Evolutionary conservation across 2,888 invertebrate species (phyloP).

Genomic region (Mellilla xanthometata): DNA sequence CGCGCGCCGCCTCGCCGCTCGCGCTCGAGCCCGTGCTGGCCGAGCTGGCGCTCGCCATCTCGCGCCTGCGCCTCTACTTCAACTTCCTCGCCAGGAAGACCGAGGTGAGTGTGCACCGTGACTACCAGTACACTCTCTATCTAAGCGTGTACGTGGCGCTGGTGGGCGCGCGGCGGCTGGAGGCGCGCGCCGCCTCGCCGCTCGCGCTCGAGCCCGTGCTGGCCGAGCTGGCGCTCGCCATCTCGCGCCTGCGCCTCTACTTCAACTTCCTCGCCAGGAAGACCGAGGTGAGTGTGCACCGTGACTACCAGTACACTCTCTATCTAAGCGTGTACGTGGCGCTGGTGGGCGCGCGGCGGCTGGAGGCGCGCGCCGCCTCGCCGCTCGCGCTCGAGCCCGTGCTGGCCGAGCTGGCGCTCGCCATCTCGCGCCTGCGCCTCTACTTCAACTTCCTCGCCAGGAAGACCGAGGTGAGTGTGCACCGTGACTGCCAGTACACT

Average conservation of each 20-base stretch:
- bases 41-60: slow-evolving; percentile 93
- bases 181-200: too few species aligned
- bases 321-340: too few species aligned
- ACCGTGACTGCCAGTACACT: too few species aligned
- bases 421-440: slow-evolving; percentile 93
- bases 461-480: slow-evolving; percentile 84
- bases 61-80: slow-evolving; percentile 96
- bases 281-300: slow-evolving; percentile 82
- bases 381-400: slow-evolving; percentile 93
- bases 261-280: slow-evolving; percentile 92
- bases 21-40: slow-evolving; percentile 96
- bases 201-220: slow-evolving; percentile 95
- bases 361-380: slow-evolving; percentile 38
- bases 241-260: slow-evolving; percentile 96
- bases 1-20: too few species aligned
- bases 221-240: slow-evolving; percentile 94
- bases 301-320: too few species aligned
- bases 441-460: slow-evolving; percentile 94
- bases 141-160: slow-evolving; percentile 38
- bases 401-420: slow-evolving; percentile 95
- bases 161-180: slow-evolving; percentile 27
- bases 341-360: slow-evolving; percentile 32
- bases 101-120: slow-evolving; percentile 80
- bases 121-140: too few species aligned
- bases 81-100: slow-evolving; percentile 92